Evolutionary conservation across 1,140 invertebrate genomes (phyloP).

Genomic region (Temnothorax longispinosus): DNA sequence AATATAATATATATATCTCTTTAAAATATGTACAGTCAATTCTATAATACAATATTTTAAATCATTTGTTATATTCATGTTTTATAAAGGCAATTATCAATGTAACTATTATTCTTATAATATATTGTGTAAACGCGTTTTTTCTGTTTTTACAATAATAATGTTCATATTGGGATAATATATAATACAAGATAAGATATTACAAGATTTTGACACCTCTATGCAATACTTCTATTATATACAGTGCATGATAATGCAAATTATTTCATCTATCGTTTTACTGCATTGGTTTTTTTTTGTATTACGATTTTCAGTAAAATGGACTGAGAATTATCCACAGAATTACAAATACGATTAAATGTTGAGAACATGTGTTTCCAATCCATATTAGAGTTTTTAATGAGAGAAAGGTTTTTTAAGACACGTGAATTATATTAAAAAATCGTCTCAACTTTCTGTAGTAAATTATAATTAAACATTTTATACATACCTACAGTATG

Average conservation of each 20-base stretch:
- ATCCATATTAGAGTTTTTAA: not conserved
- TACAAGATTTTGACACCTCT: conserved; percentile 68
- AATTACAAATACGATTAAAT: conserved; percentile 26
- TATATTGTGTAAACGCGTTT: conserved; percentile 79
- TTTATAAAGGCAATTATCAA: conserved; percentile 85
- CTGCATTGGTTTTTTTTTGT: conserved; percentile 50
- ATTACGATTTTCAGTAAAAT: conserved; percentile 5
- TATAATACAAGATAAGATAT: conserved; percentile 71
- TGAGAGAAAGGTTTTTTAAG: not conserved
- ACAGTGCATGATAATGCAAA: conserved; percentile 68
- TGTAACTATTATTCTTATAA: conserved; percentile 81
- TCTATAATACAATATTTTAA: conserved; percentile 83
- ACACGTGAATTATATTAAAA: not conserved
- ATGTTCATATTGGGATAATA: conserved; percentile 74
- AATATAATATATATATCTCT: conserved; percentile 82
- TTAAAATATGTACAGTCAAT: conserved; percentile 85
- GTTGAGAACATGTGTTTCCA: not conserved
- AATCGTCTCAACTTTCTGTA: not conserved
- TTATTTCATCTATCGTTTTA: conserved; percentile 50
- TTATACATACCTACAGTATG: not conserved
- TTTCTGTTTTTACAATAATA: conserved; percentile 77
- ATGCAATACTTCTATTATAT: conserved; percentile 60
- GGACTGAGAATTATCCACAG: conserved; percentile 14
- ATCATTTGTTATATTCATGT: conserved; percentile 81
- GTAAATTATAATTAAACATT: conserved; percentile 10